Conservation (phyloP, 2,888 invertebrate species). For the Meliscaeva auricollis region DNA sequence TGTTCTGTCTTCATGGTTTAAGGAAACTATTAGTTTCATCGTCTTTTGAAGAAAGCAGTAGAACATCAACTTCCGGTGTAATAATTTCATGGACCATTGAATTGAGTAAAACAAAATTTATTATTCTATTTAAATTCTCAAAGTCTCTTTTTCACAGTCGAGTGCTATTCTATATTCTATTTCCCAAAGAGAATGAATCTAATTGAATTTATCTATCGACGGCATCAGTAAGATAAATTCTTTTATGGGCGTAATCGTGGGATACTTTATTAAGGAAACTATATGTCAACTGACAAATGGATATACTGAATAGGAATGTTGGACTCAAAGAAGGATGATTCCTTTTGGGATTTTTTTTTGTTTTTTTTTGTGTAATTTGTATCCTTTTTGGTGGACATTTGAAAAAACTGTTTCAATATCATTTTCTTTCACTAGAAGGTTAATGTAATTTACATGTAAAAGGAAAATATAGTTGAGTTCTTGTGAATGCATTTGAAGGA, state of each 20-base stretch:
- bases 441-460: conserved; percentile 9
- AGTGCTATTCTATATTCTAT: not conserved
- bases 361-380: conserved; percentile 19
- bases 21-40: no score
- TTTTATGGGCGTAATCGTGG: not conserved
- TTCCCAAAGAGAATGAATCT: conserved; percentile 15
- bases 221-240: not conserved
- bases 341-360: not conserved
- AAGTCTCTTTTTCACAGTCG: not conserved
- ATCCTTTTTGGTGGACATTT: conserved; percentile 18
- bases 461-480: not conserved
- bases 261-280: not conserved
- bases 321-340: conserved; percentile 8
- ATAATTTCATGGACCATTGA: conserved; percentile 2
- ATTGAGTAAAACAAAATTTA: conserved; percentile 12
- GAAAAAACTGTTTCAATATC: conserved; percentile 1
- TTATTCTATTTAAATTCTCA: not conserved
- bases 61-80: not conserved
- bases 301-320: not conserved
- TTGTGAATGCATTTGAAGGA: not conserved
- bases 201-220: conserved; percentile 19
- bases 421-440: not conserved
- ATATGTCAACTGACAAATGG: conserved; percentile 15
- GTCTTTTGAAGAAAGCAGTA: no score
- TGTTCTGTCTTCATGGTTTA: not conserved